Percentiles rank a stretch among this genome's conserved stretches.
These are phyloP conservation scores for Octopus sinensis DNA, from an alignment of 1,140 invertebrate genomes.

Conservation along the genomic window DNA sequence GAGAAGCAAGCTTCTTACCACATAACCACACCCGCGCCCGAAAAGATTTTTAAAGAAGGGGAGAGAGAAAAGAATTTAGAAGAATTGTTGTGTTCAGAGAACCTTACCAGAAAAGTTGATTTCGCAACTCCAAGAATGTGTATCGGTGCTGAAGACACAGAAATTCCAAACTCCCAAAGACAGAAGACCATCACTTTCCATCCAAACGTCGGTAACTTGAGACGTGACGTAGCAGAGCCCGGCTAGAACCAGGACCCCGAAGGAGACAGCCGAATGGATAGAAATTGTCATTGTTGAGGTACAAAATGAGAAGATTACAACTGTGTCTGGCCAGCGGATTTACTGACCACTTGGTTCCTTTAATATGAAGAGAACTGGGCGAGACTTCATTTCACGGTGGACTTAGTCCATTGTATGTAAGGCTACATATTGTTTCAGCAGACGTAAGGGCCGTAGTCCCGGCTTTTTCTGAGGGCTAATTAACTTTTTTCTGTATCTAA, in stretches of 20 bases:
- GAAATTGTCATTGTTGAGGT: slow-evolving; percentile 19
- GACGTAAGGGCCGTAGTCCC: no score
- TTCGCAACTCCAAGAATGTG: slow-evolving; percentile 24
- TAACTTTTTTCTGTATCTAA: no score
- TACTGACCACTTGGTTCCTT: not conserved
- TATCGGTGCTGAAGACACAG: slow-evolving; percentile 18
- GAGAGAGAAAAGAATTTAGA: not conserved
- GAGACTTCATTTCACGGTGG: no score
- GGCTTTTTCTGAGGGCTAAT: no score
- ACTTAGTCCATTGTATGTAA: no score
- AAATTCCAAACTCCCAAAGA: slow-evolving; percentile 28
- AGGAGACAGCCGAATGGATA: slow-evolving; percentile 21
- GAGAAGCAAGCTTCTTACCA: not conserved
- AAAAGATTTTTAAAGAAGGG: no score
- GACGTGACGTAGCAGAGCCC: slow-evolving; percentile 22
- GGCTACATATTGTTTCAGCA: no score
- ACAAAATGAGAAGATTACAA: no score
- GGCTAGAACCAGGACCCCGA: slow-evolving; percentile 22
- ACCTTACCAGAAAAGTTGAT: slow-evolving; percentile 24
- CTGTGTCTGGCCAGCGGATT: not conserved
- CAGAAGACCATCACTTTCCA: slow-evolving; percentile 18
- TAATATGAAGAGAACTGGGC: no score
- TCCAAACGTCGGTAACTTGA: slow-evolving; percentile 26
- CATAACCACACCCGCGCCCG: not conserved
- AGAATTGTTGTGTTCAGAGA: not conserved